Conservation (phyloP, 2,888 invertebrate species). For the Carabus problematicus region DNA sequence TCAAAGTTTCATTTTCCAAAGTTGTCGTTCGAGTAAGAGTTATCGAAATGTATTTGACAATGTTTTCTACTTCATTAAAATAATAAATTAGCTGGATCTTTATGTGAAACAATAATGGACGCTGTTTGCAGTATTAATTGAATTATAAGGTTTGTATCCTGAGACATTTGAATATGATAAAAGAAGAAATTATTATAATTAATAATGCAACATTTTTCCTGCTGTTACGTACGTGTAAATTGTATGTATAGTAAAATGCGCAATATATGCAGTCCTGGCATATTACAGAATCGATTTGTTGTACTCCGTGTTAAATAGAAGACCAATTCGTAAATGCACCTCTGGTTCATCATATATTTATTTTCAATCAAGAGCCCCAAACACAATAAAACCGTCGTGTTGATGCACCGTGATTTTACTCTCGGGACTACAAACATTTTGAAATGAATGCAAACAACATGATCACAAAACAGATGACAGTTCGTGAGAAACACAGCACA, state of each 20-base stretch:
- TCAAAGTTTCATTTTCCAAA: constrained; percentile 26
- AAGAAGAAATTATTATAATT: neutral
- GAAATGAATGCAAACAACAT: constrained; percentile 17
- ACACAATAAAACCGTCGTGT: constrained; percentile 21
- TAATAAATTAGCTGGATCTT: neutral
- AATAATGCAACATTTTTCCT: too few relatives aligned
- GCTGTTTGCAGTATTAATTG: neutral
- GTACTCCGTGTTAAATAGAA: too few relatives aligned
- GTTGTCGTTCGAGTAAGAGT: constrained; percentile 5
- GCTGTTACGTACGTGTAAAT: neutral
- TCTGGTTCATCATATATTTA: constrained; percentile 18
- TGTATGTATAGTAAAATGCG: neutral
- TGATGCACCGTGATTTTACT: constrained; percentile 25
- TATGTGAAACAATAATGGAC: constrained; percentile 1
- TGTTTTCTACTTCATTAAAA: constrained; percentile 20
- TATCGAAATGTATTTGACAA: constrained; percentile 8
- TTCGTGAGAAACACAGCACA: constrained; percentile 11
- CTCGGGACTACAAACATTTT: constrained; percentile 11
- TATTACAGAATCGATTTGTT: too few relatives aligned
- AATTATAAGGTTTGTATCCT: neutral
- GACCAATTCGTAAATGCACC: constrained; percentile 6
- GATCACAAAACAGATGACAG: constrained; percentile 22
- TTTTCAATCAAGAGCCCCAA: constrained; percentile 22
- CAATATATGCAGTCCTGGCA: neutral
- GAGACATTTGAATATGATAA: neutral